Conservation (phyloP, 1,140 invertebrate species). For the Reticulitermes speratus region DNA sequence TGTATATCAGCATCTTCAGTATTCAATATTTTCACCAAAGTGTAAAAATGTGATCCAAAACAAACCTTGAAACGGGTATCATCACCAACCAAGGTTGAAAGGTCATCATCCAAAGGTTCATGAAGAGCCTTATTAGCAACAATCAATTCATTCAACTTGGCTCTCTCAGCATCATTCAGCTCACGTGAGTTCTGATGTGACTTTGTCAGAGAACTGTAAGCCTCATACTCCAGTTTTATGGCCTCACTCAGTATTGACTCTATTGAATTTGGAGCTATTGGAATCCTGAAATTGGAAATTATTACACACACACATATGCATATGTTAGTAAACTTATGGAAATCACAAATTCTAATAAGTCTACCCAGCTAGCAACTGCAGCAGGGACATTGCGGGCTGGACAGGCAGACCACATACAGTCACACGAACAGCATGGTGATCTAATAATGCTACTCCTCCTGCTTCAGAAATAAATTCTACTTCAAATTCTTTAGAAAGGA, state of each 20-base stretch:
- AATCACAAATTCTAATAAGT: too few relatives aligned
- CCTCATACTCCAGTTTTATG: conserved; percentile 78
- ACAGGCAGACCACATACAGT: too few relatives aligned
- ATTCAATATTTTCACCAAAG: conserved; percentile 21
- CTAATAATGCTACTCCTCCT: too few relatives aligned
- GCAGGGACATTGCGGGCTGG: too few relatives aligned
- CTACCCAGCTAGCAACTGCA: too few relatives aligned
- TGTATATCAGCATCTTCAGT: not conserved
- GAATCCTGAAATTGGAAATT: conserved; percentile 42
- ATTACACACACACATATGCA: too few relatives aligned
- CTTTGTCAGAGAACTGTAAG: conserved; percentile 52
- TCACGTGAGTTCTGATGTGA: conserved; percentile 55
- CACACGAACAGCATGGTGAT: too few relatives aligned
- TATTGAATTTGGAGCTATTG: conserved; percentile 60
- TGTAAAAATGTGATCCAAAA: conserved; percentile 21
- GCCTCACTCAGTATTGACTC: conserved; percentile 79
- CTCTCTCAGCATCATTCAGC: conserved; percentile 77
- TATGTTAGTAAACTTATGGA: too few relatives aligned
- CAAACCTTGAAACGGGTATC: conserved; percentile 60
- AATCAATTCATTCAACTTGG: conserved; percentile 79
- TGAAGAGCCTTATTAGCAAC: conserved; percentile 79
- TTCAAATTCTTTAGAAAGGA: too few relatives aligned
- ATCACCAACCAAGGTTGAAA: conserved; percentile 63
- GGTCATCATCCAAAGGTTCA: conserved; percentile 77
- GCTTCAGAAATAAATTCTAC: too few relatives aligned